These are phyloP conservation scores for Leptopterna dolabrata DNA, from an alignment of 2,888 invertebrate species.

Conservation along the genomic window DNA sequence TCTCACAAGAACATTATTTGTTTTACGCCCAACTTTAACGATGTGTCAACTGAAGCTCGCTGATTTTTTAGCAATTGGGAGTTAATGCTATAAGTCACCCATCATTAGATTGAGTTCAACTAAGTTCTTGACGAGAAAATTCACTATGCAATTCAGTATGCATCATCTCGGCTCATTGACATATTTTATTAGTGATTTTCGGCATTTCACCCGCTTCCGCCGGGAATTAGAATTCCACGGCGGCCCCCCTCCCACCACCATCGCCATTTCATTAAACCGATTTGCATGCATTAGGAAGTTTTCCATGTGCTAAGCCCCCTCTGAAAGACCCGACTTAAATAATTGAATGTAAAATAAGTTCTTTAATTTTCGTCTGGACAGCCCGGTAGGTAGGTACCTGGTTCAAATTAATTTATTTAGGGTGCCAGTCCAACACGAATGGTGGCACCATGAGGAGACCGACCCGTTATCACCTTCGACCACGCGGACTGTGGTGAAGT, in stretches of 20 bases:
- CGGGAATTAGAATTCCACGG: neutral
- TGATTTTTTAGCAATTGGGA: neutral
- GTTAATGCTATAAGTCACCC: neutral
- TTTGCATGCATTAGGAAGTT: slow-evolving; percentile 13
- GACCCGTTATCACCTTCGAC: too few relatives aligned
- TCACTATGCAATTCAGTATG: neutral
- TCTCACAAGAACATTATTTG: neutral
- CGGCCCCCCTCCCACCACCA: neutral
- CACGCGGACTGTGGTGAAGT: too few relatives aligned
- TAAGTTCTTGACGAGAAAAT: neutral
- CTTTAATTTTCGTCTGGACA: neutral
- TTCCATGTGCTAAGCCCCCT: neutral
- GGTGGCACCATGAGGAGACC: too few relatives aligned
- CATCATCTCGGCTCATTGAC: slow-evolving; percentile 6
- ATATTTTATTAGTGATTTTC: slow-evolving; percentile 18
- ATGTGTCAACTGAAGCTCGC: neutral
- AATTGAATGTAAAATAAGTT: slow-evolving; percentile 4
- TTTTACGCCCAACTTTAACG: neutral
- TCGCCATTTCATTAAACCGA: neutral
- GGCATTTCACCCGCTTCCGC: neutral
- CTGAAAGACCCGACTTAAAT: neutral
- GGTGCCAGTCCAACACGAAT: too few relatives aligned
- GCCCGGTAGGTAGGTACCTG: neutral
- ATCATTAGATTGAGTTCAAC: slow-evolving; percentile 10
- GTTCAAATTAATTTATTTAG: too few relatives aligned